Conservation (phyloP, 2,888 invertebrate genomes). For the Lasioglossum figueresi region DNA sequence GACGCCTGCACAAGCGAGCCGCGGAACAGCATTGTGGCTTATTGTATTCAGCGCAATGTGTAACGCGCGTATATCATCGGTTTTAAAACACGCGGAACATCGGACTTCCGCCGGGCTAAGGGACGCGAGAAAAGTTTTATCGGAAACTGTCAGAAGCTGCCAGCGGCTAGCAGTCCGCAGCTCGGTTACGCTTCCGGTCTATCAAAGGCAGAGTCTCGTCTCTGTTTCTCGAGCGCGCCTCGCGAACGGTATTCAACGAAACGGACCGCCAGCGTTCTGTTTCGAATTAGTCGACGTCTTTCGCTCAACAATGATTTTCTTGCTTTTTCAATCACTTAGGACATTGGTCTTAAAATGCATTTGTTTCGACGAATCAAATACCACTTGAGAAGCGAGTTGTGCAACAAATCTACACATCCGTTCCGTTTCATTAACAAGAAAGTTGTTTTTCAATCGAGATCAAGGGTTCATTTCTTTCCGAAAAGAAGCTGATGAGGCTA, state of each 20-base stretch:
- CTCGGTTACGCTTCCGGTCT: constrained; percentile 45
- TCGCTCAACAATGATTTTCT: too few species aligned
- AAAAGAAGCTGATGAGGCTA: too few species aligned
- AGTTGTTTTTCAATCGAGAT: too few species aligned
- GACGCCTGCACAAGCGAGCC: not conserved
- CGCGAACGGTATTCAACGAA: not conserved
- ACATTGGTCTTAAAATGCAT: too few species aligned
- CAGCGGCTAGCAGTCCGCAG: constrained; percentile 25
- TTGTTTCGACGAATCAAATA: too few species aligned
- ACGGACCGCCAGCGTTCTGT: not conserved
- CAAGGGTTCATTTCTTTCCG: too few species aligned
- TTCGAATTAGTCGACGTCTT: not conserved
- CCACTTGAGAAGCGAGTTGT: too few species aligned
- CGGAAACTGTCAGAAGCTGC: constrained; percentile 58
- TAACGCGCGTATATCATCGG: constrained; percentile 18
- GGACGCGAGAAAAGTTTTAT: constrained; percentile 52
- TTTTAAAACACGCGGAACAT: constrained; percentile 23
- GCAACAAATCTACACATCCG: too few species aligned
- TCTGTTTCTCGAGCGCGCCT: constrained; percentile 37
- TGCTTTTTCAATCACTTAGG: too few species aligned
- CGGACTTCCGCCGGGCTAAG: not conserved
- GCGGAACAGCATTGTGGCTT: not conserved
- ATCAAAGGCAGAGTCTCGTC: constrained; percentile 51
- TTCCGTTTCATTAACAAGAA: too few species aligned
- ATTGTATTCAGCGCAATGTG: not conserved